These are phyloP conservation scores for Cirrhinus molitorella DNA, from an alignment of 2,797 vertebrate species.

Conservation along the genomic window DNA sequence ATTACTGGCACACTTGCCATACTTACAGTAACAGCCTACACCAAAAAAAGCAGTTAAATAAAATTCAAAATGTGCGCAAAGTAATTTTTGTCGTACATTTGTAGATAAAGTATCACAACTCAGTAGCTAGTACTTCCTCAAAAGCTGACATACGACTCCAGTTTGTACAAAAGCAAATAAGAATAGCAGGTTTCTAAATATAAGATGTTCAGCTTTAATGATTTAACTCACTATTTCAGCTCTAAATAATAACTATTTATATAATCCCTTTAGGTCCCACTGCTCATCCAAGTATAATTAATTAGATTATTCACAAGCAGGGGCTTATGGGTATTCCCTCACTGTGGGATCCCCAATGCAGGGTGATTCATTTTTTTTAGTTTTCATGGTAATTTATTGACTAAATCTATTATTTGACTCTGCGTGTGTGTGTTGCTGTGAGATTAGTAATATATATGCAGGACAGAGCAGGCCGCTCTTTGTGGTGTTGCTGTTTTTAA, in stretches of 20 bases:
- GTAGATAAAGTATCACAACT: neutral
- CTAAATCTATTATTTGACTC: neutral
- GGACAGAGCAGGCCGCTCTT: neutral
- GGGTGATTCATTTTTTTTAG: neutral
- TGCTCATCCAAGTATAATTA: neutral
- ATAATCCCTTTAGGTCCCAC: neutral
- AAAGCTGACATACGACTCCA: neutral
- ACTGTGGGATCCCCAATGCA: neutral
- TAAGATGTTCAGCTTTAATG: neutral
- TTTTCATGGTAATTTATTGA: neutral
- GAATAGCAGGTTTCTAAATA: neutral
- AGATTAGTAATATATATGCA: neutral
- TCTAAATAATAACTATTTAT: neutral
- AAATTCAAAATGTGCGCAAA: neutral
- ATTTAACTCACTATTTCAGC: neutral
- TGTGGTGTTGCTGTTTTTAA: conserved; percentile 4
- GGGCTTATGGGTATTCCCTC: neutral
- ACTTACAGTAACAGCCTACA: neutral
- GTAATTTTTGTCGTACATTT: neutral
- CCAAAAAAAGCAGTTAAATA: neutral
- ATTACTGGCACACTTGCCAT: neutral
- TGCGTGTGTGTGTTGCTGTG: neutral
- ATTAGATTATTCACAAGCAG: neutral
- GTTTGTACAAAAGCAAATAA: neutral
- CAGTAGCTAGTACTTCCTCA: neutral